Evolutionary conservation across 2,113 vertebrate species (phyloP), one percentile per base, ranked within the genome.

Genomic region (Pandion haliaetus): DNA sequence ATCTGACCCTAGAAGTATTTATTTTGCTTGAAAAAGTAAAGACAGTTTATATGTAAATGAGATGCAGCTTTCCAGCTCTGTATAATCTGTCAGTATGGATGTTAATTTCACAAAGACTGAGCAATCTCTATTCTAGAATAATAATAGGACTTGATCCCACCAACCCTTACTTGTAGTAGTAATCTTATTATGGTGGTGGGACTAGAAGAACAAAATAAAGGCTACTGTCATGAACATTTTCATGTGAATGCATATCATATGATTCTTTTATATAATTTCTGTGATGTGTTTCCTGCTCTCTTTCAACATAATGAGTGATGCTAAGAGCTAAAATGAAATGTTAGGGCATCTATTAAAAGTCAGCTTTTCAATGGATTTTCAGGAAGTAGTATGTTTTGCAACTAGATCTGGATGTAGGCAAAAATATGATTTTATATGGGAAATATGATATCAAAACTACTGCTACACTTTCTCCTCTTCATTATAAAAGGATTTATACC

Each of bases 1-100:
- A 54, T 79, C 69, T 87, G 73, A 84, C 52, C 80, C 73, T 52
- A 67, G 49, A 86, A 91, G 49, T 84, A 82, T 92, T 92, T 91
- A 78, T 85, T 91, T 95, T 85, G 54, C 55, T 94, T 79, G 69
- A 55, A 91, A 97, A 91, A 86, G 72, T 78, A 82, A 94, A 92
- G 77, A 90, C 18, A n/a, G 88, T 94, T 96, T 96, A 71, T 69
- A 95, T 91, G 80, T 69, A 96, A 95, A 95, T 92, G 82, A 86
- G 57, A 86, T 36, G 49, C 66, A 77, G 62, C 42, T 91, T 94
- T 82, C 70, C 74, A 82, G 78, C 62, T 93, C 62, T 93, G 66
- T 77, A 44, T 73, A 91, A 86, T 96, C 93, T 93, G 78, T 85
- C 81, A 95, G 70, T 72, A 87, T n/a, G 81, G 81, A 78, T 80